These are phyloP conservation scores for Bedellia somnulentella DNA, from an alignment of 2,888 invertebrate species.

Conservation along the genomic window DNA sequence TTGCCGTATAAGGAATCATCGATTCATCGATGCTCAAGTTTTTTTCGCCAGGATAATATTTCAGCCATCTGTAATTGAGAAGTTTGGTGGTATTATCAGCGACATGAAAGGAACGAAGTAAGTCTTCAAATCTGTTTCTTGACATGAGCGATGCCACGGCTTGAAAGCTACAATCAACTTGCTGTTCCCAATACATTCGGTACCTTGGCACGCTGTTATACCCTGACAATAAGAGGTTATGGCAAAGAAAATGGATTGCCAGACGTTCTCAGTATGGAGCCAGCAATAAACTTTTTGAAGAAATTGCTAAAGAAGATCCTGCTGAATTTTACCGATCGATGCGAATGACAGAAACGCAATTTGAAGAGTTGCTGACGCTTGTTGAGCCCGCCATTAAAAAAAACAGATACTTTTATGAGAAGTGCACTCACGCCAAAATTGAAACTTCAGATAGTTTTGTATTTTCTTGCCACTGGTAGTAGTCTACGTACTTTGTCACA, in stretches of 20 bases:
- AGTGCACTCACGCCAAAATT: conserved; percentile 3
- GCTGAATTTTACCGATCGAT: conserved; percentile 1
- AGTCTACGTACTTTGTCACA: conserved; percentile 2
- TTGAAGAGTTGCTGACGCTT: conserved; percentile 1
- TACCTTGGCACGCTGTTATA: too few relatives aligned
- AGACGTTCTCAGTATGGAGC: conserved; percentile 4
- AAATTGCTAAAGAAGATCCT: conserved; percentile 4
- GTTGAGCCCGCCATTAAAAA: conserved; percentile 1
- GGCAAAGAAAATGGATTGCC: conserved; percentile 4
- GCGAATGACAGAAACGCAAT: conserved; percentile 3
- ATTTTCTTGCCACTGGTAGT: conserved; percentile 3
- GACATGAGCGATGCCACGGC: too few relatives aligned
- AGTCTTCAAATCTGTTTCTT: too few relatives aligned
- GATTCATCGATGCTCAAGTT: too few relatives aligned
- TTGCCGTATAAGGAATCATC: too few relatives aligned
- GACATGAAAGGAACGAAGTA: too few relatives aligned
- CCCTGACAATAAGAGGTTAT: conserved; percentile 5
- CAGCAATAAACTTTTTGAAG: conserved; percentile 3
- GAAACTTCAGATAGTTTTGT: conserved; percentile 5
- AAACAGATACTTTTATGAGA: conserved; percentile 4
- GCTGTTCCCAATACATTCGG: too few relatives aligned
- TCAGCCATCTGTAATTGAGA: too few relatives aligned
- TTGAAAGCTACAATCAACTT: too few relatives aligned
- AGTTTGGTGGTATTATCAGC: too few relatives aligned
- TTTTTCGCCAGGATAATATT: too few relatives aligned